Percentiles rank a stretch among this genome's conserved stretches.
Evolutionary conservation across 2,888 invertebrate genomes (phyloP).

Genomic region (Cephus pygmeus): DNA sequence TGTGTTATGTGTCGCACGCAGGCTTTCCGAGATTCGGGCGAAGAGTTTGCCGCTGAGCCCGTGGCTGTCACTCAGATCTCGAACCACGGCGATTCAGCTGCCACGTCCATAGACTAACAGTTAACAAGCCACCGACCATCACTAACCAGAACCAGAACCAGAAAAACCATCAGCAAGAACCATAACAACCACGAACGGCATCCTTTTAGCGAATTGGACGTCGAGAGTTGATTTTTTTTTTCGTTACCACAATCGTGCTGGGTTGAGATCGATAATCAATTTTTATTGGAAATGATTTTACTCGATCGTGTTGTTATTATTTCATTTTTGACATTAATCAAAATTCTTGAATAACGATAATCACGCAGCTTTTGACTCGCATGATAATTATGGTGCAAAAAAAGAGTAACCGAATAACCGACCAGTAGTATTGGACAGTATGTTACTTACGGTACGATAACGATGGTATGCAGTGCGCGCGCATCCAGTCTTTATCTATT

Average conservation of each 20-base stretch:
- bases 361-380: neutral
- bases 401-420: neutral
- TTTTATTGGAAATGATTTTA: neutral
- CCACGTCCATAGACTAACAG: constrained; percentile 1
- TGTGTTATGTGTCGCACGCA: constrained; percentile 8
- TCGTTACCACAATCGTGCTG: neutral
- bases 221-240: neutral
- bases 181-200: neutral
- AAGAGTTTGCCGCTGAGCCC: constrained; percentile 10
- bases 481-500: neutral
- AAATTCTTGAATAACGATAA: neutral
- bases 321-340: neutral
- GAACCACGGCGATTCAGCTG: constrained; percentile 11
- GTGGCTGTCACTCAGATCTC: constrained; percentile 15
- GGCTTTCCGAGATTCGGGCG: constrained; percentile 13
- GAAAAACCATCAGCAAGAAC: neutral
- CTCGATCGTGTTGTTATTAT: neutral
- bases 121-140: neutral
- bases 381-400: neutral
- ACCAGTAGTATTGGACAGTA: neutral
- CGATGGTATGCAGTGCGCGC: neutral
- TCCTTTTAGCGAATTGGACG: neutral
- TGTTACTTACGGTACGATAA: neutral
- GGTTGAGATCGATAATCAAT: neutral
- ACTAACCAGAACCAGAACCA: neutral